Conservation (phyloP, 2,888 invertebrate species). For the Colletes collaris region DNA sequence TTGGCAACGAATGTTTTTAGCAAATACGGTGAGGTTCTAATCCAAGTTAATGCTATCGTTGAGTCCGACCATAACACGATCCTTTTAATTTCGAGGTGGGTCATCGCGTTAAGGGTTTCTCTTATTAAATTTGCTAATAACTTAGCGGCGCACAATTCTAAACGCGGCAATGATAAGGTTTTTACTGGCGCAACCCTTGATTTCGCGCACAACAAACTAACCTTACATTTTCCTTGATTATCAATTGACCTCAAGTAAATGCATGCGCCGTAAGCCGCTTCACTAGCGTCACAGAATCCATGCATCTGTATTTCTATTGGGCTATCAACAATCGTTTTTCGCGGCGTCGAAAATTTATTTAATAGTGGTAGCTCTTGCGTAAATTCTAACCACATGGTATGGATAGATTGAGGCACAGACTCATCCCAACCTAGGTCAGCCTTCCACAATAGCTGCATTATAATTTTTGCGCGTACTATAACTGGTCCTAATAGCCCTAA, state of each 20-base stretch:
- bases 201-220: constrained; percentile 2
- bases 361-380: no score
- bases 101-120: no score
- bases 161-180: neutral
- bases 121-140: neutral
- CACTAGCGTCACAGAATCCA: neutral
- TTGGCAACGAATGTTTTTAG: constrained; percentile 7
- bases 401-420: neutral
- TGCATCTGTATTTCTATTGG: neutral
- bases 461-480: neutral
- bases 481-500: neutral
- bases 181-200: constrained; percentile 5
- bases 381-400: neutral
- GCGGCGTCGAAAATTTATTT: neutral
- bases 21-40: neutral
- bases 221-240: neutral
- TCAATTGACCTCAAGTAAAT: neutral
- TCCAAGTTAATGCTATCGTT: neutral
- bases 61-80: constrained; percentile 3
- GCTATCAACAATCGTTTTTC: neutral
- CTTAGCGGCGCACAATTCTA: no score
- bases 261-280: neutral
- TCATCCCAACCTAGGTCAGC: neutral
- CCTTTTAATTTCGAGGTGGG: neutral
- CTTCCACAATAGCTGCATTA: constrained; percentile 10